These are phyloP conservation scores for Protonibea diacanthus DNA, from an alignment of 2,797 vertebrate species.

Conservation along the genomic window DNA sequence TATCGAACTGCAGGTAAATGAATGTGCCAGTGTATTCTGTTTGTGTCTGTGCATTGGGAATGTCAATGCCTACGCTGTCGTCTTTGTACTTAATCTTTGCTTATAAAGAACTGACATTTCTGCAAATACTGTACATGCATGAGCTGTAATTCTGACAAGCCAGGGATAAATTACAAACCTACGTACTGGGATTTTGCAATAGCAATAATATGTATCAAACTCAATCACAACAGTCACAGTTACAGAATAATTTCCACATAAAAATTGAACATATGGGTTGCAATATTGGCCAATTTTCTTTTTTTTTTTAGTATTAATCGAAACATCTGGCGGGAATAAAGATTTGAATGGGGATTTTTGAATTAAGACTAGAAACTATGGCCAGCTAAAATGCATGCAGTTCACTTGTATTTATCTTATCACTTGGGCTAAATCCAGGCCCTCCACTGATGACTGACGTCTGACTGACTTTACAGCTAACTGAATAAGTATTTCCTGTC, in stretches of 20 bases:
- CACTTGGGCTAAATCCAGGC: no score
- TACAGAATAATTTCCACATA: background rate
- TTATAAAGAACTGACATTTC: conserved; percentile 15
- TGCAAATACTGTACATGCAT: background rate
- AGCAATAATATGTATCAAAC: background rate
- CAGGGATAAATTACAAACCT: background rate
- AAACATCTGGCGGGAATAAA: background rate
- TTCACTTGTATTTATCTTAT: no score
- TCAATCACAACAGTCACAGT: background rate
- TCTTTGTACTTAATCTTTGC: background rate
- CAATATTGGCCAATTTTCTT: background rate
- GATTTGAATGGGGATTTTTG: background rate
- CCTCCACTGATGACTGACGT: no score
- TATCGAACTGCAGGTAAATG: background rate
- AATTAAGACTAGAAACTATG: no score
- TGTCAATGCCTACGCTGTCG: background rate
- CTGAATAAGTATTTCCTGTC: background rate
- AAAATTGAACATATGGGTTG: background rate
- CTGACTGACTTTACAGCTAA: no score
- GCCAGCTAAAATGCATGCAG: no score
- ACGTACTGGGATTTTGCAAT: background rate
- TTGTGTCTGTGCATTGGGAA: background rate
- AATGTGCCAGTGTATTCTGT: background rate
- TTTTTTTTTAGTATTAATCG: background rate
- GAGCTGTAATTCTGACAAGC: background rate